Base-by-base conservation (phyloP, 2,888 invertebrate genomes). In the Dioctria rufipes region DNA sequence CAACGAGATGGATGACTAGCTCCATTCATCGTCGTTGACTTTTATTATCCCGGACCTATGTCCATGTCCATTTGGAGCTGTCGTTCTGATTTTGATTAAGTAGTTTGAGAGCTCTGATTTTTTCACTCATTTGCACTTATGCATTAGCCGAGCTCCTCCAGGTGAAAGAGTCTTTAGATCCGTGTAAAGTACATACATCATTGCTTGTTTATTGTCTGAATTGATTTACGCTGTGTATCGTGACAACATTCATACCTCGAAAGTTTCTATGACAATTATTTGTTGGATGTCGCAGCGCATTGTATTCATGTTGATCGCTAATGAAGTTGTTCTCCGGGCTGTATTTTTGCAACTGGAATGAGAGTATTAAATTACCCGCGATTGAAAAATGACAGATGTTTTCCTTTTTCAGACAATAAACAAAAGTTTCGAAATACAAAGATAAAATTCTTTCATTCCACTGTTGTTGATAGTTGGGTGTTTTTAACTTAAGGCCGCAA, bases 41-140 rank as follows among this genome's bases (percentile, higher is more conserved):
- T 77, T 77, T 77, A 77, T 77, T 61, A 77, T 46, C 63, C 61
- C 25, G 13, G 13, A 58, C 61, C 37, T 25, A 63, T 63, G 63
- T 61, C 77, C 49, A 13, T 63, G 61, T 61, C 63, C 77, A 77
- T 77, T 77, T 77, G 49, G 63, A 63, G 11, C 63, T 77, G 77
- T 77, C 77, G 46, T 63, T 63, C 77, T 77, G 77, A 77, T 77
- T 77, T 77, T 77, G 77, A 77, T 77, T 77, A 46, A 73, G 77
- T 63, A n/a, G 25, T 63, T 40, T 25, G 77, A 37, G 61, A 37
- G 61, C 25, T 77, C 77, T 63, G 77, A 60, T 73, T 58, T 58
- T 71, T 71, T 71, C 13, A 25, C 71, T 37, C 71, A 39, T 42
- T 13, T 58, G 2, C 58, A 13, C 39, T 73, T 40, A 60, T 73